Percentiles rank a stretch among this genome's conserved stretches.
These are phyloP conservation scores for Corvus cornix DNA, from an alignment of 2,113 vertebrate species.

Conservation along the genomic window DNA sequence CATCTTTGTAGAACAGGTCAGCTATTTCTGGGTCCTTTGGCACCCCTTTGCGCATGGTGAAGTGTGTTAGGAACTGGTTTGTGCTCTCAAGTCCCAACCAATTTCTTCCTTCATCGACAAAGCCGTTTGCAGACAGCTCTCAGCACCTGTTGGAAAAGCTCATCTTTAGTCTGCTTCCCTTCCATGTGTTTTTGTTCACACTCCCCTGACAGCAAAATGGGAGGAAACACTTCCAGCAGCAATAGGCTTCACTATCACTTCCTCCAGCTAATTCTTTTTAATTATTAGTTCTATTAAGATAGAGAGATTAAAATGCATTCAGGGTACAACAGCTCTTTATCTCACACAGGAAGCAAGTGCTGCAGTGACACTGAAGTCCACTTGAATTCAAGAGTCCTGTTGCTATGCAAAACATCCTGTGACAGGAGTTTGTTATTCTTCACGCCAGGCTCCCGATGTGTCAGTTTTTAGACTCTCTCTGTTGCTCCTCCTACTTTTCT, in stretches of 20 bases:
- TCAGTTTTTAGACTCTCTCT: slow-evolving; percentile 3
- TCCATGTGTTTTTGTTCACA: background rate
- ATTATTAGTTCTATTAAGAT: slow-evolving; percentile 42
- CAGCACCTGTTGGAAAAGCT: slow-evolving; percentile 60
- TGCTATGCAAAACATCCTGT: slow-evolving; percentile 53
- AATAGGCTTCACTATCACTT: background rate
- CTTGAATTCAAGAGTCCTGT: slow-evolving; percentile 31
- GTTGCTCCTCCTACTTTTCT: slow-evolving; percentile 33
- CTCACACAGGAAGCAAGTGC: slow-evolving; percentile 25
- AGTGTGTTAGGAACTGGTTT: background rate
- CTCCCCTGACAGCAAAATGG: background rate
- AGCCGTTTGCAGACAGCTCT: slow-evolving; percentile 20
- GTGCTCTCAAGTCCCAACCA: slow-evolving; percentile 37
- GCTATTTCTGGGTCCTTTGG: slow-evolving; percentile 79
- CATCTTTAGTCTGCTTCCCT: slow-evolving; percentile 1
- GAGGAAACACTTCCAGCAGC: slow-evolving; percentile 10
- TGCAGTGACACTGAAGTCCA: slow-evolving; percentile 6
- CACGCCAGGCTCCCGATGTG: background rate
- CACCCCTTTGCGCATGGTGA: slow-evolving; percentile 80
- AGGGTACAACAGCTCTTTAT: background rate
- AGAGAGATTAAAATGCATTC: slow-evolving; percentile 17
- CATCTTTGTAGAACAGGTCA: slow-evolving; percentile 82
- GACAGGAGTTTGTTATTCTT: slow-evolving; percentile 3
- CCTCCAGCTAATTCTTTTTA: background rate
- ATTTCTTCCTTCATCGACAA: slow-evolving; percentile 73